Conservation (phyloP, 2,888 invertebrate species). For the Chaetogeoica ovagalla region DNA sequence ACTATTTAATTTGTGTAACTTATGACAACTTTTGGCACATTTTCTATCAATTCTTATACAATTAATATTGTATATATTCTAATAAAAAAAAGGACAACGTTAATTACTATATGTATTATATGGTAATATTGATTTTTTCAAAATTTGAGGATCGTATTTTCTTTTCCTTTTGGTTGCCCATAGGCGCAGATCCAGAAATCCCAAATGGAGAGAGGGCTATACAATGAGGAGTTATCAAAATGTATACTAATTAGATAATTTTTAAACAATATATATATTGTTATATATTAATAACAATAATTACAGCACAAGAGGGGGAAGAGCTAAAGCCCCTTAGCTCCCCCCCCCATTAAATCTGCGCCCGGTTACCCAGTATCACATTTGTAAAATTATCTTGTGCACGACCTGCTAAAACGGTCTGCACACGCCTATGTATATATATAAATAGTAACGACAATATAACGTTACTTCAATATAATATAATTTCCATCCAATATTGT, state of each 20-base stretch:
- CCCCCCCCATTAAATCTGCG: too few relatives aligned
- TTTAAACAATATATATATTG: neutral
- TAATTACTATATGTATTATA: constrained; percentile 5
- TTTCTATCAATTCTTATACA: neutral
- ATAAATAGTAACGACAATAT: too few relatives aligned
- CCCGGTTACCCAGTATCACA: neutral
- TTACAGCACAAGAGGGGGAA: too few relatives aligned
- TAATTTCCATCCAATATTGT: too few relatives aligned
- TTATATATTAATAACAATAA: too few relatives aligned
- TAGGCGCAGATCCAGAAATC: neutral
- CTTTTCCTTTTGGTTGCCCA: neutral
- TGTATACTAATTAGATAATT: neutral
- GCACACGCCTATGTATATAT: neutral
- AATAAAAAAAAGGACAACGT: neutral
- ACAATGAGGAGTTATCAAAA: constrained; percentile 1
- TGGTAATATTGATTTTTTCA: constrained; percentile 5
- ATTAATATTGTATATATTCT: neutral
- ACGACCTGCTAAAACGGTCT: neutral
- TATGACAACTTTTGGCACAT: neutral
- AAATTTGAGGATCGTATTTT: constrained; percentile 2
- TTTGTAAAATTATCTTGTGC: neutral
- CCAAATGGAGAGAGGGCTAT: too few relatives aligned
- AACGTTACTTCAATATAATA: too few relatives aligned
- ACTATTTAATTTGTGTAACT: neutral
- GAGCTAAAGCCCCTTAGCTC: too few relatives aligned